These are phyloP conservation scores for Glossosoma conforme DNA, from an alignment of 1,140 invertebrate species.

Conservation along the genomic window DNA sequence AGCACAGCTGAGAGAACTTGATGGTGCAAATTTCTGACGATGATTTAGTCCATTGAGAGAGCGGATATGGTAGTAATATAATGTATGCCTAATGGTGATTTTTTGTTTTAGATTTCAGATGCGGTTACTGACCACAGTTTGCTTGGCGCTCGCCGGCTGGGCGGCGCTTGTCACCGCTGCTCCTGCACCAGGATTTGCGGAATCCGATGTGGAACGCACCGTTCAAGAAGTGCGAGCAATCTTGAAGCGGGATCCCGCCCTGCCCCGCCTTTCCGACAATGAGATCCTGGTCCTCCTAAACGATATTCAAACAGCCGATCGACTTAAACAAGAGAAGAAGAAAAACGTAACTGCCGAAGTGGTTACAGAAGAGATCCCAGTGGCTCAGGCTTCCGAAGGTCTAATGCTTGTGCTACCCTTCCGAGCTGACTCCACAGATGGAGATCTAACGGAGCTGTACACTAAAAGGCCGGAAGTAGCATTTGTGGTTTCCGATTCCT, in stretches of 20 bases:
- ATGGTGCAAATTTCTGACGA: no score
- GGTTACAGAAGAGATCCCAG: background rate
- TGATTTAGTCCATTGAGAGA: no score
- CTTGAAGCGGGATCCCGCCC: constrained; percentile 47
- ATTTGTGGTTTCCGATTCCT: no score
- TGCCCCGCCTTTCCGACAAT: constrained; percentile 52
- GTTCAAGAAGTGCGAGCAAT: constrained; percentile 57
- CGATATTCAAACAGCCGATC: constrained; percentile 54
- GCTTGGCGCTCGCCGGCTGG: no score
- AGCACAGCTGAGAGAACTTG: no score
- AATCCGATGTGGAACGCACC: constrained; percentile 48
- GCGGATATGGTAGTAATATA: no score
- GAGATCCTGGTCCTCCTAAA: constrained; percentile 57
- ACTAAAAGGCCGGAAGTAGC: no score
- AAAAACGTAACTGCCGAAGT: background rate
- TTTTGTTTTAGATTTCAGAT: no score
- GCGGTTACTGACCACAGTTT: no score
- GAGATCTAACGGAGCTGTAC: constrained; percentile 43
- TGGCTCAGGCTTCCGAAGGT: constrained; percentile 13
- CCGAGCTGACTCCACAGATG: constrained; percentile 35
- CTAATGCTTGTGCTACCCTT: constrained; percentile 50
- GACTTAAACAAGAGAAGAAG: constrained; percentile 7
- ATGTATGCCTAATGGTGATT: no score
- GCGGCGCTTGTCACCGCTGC: no score
- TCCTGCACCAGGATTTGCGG: no score